Conservation (phyloP, 2,797 vertebrate species). For the Sebastes hopkinsi region DNA sequence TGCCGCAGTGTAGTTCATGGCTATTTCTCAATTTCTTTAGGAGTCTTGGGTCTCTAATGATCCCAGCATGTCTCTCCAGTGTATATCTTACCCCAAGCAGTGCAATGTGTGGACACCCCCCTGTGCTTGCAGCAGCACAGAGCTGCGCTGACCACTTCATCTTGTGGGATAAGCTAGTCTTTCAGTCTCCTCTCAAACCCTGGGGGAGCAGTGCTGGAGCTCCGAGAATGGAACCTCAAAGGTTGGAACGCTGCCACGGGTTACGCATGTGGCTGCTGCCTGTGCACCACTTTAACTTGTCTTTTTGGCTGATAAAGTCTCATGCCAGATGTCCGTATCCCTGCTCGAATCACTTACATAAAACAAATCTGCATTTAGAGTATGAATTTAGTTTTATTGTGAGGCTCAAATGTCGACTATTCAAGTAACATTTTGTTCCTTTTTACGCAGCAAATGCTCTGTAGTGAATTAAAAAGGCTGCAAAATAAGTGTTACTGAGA, state of each 20-base stretch:
- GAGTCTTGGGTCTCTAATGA: slow-evolving; percentile 65
- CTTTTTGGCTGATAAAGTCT: slow-evolving; percentile 15
- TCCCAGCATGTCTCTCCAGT: slow-evolving; percentile 65
- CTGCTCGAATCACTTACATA: background rate
- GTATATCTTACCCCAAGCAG: slow-evolving; percentile 64
- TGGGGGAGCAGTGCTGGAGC: slow-evolving; percentile 39
- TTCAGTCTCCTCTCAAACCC: slow-evolving; percentile 55
- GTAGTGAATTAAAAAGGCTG: background rate
- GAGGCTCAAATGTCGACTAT: background rate
- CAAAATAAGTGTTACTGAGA: slow-evolving; percentile 6
- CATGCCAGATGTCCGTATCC: background rate
- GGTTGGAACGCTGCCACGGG: slow-evolving; percentile 27
- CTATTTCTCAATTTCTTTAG: slow-evolving; percentile 63
- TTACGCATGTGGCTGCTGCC: slow-evolving; percentile 32
- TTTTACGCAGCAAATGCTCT: background rate
- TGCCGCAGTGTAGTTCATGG: slow-evolving; percentile 65
- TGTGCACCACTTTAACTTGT: slow-evolving; percentile 5
- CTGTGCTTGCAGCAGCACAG: slow-evolving; percentile 55
- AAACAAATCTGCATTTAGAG: slow-evolving; percentile 4
- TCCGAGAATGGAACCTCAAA: slow-evolving; percentile 55
- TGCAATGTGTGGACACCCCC: slow-evolving; percentile 54
- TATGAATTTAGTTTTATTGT: background rate
- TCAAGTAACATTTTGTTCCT: background rate
- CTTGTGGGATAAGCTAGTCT: slow-evolving; percentile 70
- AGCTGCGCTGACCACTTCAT: slow-evolving; percentile 75